phyloP scores from a whole-genome alignment of 2,797 vertebrate species.

The Coregonus sp. region DNA sequence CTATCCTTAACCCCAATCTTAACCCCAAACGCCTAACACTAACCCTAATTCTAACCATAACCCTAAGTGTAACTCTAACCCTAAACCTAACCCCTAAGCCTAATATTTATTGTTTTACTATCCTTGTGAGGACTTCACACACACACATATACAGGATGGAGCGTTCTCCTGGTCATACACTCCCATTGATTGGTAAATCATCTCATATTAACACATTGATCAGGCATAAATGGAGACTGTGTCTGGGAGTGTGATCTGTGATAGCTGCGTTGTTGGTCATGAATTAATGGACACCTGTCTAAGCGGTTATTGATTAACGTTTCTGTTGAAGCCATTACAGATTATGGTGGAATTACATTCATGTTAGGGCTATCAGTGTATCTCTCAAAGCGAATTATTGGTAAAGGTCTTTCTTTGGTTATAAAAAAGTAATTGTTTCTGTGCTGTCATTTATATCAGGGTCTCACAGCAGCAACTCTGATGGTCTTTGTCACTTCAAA shows the following conservation, averaged over 20 bases:
- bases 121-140: no score
- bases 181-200: constrained; percentile 24
- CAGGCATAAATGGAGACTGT: constrained; percentile 34
- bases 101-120: no score
- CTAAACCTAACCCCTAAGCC: no score
- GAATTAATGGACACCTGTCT: constrained; percentile 43
- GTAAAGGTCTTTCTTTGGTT: constrained; percentile 24
- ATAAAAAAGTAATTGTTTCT: constrained; percentile 7
- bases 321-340: constrained; percentile 41
- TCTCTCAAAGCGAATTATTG: constrained; percentile 43
- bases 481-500: not conserved
- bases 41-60: no score
- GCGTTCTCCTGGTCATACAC: not conserved
- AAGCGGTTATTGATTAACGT: constrained; percentile 56
- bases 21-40: no score
- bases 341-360: constrained; percentile 36
- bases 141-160: constrained; percentile 15
- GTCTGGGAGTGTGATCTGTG: constrained; percentile 35
- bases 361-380: constrained; percentile 37
- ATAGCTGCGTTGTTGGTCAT: constrained; percentile 22
- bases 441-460: constrained; percentile 18
- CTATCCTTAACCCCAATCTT: no score
- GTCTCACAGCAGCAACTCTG: constrained; percentile 7
- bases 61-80: no score
- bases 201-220: constrained; percentile 43